Conservation (phyloP, 1,140 invertebrate genomes). For the Cryptotermes secundus region DNA sequence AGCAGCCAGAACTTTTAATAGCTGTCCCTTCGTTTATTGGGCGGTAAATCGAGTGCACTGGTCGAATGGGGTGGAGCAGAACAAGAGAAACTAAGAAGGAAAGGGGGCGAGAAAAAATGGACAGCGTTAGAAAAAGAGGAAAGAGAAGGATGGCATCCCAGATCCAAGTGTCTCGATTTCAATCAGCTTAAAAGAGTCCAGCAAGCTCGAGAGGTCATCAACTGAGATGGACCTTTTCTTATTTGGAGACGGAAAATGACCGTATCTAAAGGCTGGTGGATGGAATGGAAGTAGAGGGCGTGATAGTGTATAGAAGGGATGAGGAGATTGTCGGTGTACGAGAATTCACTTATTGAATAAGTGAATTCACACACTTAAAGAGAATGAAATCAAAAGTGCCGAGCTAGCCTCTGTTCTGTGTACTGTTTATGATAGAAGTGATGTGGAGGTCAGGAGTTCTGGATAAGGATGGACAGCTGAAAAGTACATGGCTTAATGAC, state of each 20-base stretch:
- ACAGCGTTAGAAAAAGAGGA: constrained; percentile 7
- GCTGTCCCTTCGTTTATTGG: constrained; percentile 13
- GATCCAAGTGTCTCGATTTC: constrained; percentile 18
- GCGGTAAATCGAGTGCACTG: neutral
- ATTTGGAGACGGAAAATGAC: constrained; percentile 7
- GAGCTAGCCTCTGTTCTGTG: neutral
- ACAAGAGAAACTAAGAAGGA: neutral
- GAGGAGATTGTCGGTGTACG: neutral
- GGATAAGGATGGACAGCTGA: too few relatives aligned
- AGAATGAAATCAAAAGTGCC: constrained; percentile 1
- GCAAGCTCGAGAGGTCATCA: neutral
- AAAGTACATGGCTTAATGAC: too few relatives aligned
- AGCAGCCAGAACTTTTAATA: neutral
- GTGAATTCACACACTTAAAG: constrained; percentile 1
- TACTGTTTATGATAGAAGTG: neutral
- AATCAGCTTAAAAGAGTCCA: constrained; percentile 19
- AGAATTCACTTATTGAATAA: neutral
- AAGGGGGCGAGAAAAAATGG: constrained; percentile 16
- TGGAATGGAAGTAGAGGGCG: neutral
- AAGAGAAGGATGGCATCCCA: constrained; percentile 5
- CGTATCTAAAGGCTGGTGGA: constrained; percentile 18
- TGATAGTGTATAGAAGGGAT: neutral
- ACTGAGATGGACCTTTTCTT: constrained; percentile 16
- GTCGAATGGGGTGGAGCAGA: neutral
- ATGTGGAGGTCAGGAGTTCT: too few relatives aligned